A percentile compares a stretch with the other conserved stretches of the same genome.
Evolutionary conservation across 64 coral and sea anemone species (phyloP).

Genomic region (Hydrozoanthus tunicans): DNA sequence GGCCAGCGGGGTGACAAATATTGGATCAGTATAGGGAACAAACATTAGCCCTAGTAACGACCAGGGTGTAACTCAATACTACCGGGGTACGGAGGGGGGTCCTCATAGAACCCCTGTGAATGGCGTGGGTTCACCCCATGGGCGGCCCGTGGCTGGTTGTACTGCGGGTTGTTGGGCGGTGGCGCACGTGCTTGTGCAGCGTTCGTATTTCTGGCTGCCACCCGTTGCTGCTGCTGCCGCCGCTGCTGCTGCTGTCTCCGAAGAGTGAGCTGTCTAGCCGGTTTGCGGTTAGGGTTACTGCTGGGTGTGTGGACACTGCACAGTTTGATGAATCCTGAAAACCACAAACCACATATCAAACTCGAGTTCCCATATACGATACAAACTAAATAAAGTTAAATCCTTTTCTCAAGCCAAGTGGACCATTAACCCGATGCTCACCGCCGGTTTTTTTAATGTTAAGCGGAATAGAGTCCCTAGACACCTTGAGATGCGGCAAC

Average conservation of each 20-base stretch:
- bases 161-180: neutral
- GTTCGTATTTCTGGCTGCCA: constrained; percentile 50
- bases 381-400: no score
- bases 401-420: no score
- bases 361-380: neutral
- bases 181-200: neutral
- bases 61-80: neutral
- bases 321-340: constrained; percentile 82
- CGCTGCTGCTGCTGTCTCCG: constrained; percentile 68
- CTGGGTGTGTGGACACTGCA: constrained; percentile 97
- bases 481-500: no score
- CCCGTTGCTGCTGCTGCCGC: neutral
- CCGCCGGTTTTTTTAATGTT: no score
- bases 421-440: no score
- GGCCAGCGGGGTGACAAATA: constrained; percentile 21
- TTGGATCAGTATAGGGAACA: neutral
- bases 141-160: neutral
- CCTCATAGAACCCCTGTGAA: neutral
- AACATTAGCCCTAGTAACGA: neutral
- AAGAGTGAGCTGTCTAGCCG: constrained; percentile 79
- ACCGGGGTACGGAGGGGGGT: constrained; percentile 75
- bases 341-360: neutral
- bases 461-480: no score
- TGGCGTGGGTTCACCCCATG: constrained; percentile 45
- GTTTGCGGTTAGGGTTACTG: constrained; percentile 91